Evolutionary conservation across 2,888 invertebrate genomes (phyloP), one percentile per base, ranked within the genome.

Genomic region (Cosmorhoe ocellata): DNA sequence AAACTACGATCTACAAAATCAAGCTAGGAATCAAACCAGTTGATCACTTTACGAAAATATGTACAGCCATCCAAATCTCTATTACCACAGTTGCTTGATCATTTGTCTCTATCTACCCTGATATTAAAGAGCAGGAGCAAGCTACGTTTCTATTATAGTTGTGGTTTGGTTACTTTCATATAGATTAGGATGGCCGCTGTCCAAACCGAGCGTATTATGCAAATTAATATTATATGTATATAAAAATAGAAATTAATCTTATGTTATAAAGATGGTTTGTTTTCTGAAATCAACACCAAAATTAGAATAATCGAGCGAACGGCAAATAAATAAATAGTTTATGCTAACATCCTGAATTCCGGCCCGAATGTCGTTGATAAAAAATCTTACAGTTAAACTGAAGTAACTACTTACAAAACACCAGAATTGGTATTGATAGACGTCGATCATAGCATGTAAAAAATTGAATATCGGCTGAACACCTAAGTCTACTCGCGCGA

Each of bases 201-300:
- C 8, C 6, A 33, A 11, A 34, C 34, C n/a, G 39, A 40, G 30
- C 30, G 44, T 48, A 48, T 48, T 58, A 59, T 57, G 59, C 58
- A 48, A 48, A 57, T 41, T 45, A 56, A 42, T 48, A 59, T 51
- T 51, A 57, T n/a, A n/a, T 45, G 48, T 57, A 50, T 46, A 57
- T 34, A 57, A 52, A 57, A 56, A 50, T 57, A 46, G 45, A 59
- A 53, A 47, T 55, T 55, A 56, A 24, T 13, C 53, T 52, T 49
- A 52, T 13, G 33, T 38, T 51, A 52, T 41, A 45, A 26, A 57
- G 51, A n/a, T 36, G 13, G 10, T 26, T 48, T 14, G 8, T 7
- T 41, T 11, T 26, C 27, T 34, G 40, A 14, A 22, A 32, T 32
- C 13, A 32, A 13, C 32, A n/a, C 5, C 24, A 7, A 24, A 26